Evolutionary conservation across 1,140 invertebrate genomes (phyloP), one percentile per base, ranked within the genome.

Genomic region (Lepidurus packardi): DNA sequence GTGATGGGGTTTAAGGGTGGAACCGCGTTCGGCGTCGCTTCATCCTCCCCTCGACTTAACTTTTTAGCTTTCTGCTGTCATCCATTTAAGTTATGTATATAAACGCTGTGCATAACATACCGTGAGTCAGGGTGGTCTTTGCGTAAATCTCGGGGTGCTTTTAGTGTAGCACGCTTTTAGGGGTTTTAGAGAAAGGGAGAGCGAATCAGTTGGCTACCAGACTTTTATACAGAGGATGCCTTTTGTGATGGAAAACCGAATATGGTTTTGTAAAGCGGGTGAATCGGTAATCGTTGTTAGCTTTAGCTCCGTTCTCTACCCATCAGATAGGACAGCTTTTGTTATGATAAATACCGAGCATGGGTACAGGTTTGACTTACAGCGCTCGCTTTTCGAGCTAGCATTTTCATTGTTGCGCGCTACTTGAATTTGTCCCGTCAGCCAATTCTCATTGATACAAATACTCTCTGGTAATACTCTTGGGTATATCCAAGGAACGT

Each of bases 361-460:
- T 13, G 53, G 53, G 53, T 13, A 65, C 53, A 65, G 21, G 53
- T 65, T 21, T 65, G 53, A 65, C 53, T 65, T 65, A 65, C 21
- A 65, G 53, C 21, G 21, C 21, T 65, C 16, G 53, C 53, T 65
- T 21, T 65, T 65, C 53, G 53, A 65, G 53, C 53, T 65, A 21
- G 21, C 53, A 34, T 65, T 65, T 65, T 13, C 53, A 65, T 65
- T 65, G 53, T 65, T 65, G 53, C 0, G 4, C 16, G n/a, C 53
- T 65, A 65, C 53, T 65, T 65, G 53, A 65, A 65, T 65, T 65
- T 65, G 53, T 65, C 53, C 53, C 53, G 21, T 65, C 53, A 65
- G 53, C 53, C 53, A 21, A 9, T 65, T 65, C 21, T 65, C 53
- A 65, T 65, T 0, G 53, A 21, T 21, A 65, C 21, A 65, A 65